A percentile compares a stretch with the other conserved stretches of the same genome.
phyloP scores from a whole-genome alignment of 2,888 invertebrate genomes.

The Aspidiotus destructor region DNA sequence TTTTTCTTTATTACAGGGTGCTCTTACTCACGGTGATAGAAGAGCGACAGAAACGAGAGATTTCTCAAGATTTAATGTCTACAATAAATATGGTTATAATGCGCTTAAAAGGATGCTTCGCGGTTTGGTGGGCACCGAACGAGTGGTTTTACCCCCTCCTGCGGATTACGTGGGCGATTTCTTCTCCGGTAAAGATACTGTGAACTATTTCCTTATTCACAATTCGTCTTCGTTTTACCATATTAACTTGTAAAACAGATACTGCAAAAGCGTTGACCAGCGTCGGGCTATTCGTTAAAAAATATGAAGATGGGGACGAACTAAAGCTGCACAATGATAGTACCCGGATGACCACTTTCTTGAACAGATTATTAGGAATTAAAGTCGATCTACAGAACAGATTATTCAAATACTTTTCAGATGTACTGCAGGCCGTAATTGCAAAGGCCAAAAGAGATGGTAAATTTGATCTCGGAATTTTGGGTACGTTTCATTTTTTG shows the following conservation, averaged over 20 bases:
- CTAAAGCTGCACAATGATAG: constrained; percentile 83
- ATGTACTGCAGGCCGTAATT: constrained; percentile 84
- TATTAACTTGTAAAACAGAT: constrained; percentile 47
- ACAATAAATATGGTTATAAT: constrained; percentile 92
- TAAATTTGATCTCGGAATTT: constrained; percentile 85
- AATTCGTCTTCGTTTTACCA: neutral
- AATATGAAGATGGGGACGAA: constrained; percentile 68
- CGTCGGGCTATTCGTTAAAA: constrained; percentile 85
- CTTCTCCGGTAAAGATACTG: constrained; percentile 54
- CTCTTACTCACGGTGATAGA: constrained; percentile 96
- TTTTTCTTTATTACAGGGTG: constrained; percentile 53
- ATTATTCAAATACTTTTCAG: constrained; percentile 94
- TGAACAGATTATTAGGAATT: constrained; percentile 94
- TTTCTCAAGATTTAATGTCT: constrained; percentile 95
- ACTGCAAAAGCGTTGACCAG: constrained; percentile 89
- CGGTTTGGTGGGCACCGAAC: constrained; percentile 81
- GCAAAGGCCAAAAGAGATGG: constrained; percentile 88
- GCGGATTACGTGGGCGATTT: constrained; percentile 82
- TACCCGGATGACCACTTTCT: constrained; percentile 96
- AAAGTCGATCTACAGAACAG: constrained; percentile 94
- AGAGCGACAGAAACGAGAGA: constrained; percentile 95
- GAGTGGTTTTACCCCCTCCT: constrained; percentile 72
- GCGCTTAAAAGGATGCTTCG: constrained; percentile 94
- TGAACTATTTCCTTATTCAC: neutral
- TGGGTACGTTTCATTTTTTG: constrained; percentile 47